phyloP scores from a whole-genome alignment of 2,888 invertebrate species.

The Diploptera punctata region DNA sequence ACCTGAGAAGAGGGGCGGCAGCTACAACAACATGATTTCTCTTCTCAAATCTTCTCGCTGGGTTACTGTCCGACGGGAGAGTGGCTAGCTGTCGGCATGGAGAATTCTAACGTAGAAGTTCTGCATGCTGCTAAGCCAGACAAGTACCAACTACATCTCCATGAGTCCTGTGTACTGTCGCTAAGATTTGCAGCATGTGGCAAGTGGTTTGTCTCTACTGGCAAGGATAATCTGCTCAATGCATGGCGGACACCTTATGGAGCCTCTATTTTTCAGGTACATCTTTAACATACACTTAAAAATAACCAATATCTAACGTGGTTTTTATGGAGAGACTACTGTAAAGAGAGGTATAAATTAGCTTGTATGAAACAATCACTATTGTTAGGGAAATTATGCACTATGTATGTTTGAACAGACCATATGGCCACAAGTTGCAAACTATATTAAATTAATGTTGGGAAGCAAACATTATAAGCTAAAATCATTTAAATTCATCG shows the following conservation, averaged over 20 bases:
- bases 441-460: too few species aligned
- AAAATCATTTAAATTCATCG: too few species aligned
- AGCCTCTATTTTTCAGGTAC: constrained; percentile 96
- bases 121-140: constrained; percentile 89
- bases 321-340: too few species aligned
- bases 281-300: too few species aligned
- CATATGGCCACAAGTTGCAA: too few species aligned
- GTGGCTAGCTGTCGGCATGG: constrained; percentile 98
- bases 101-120: constrained; percentile 94
- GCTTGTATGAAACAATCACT: too few species aligned
- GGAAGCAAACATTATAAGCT: too few species aligned
- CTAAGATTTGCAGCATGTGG: constrained; percentile 94
- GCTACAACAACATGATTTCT: constrained; percentile 94
- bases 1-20: constrained; percentile 91
- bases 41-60: constrained; percentile 84
- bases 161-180: constrained; percentile 96
- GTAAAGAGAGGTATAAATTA: too few species aligned
- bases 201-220: constrained; percentile 99
- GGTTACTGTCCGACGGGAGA: constrained; percentile 96
- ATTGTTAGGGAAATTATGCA: too few species aligned
- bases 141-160: constrained; percentile 94
- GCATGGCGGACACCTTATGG: constrained; percentile 99
- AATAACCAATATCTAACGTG: too few species aligned
- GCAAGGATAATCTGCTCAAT: constrained; percentile 96
- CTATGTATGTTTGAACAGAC: too few species aligned